A percentile compares a stretch with the other conserved stretches of the same genome.
Conservation (phyloP, 2,888 invertebrate genomes). For the Monoplex corrugatus region DNA sequence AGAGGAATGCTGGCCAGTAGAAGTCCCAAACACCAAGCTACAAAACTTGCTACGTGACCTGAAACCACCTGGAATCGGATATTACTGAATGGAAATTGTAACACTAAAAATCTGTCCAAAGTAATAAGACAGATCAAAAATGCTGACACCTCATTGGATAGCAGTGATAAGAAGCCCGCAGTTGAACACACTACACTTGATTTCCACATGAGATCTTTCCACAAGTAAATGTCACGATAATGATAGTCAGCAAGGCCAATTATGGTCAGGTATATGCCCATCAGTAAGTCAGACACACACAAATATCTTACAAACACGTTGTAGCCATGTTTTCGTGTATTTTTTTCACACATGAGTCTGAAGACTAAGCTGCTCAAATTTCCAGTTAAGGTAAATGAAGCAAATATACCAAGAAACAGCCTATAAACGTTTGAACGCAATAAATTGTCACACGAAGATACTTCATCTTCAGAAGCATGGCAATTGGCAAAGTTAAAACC, state of each 20-base stretch:
- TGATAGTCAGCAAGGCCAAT: conserved; percentile 62
- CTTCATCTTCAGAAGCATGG: conserved; percentile 39
- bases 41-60: no score
- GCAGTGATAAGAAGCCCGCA: no score
- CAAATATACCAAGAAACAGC: conserved; percentile 20
- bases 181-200: no score
- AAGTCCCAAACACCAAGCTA: no score
- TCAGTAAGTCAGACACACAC: conserved; percentile 56
- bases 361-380: conserved; percentile 44
- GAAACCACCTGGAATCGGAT: no score
- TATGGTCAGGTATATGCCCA: conserved; percentile 65
- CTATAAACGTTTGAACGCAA: conserved; percentile 27
- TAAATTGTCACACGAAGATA: conserved; percentile 47
- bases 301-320: conserved; percentile 51
- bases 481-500: conserved; percentile 30
- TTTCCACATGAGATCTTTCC: no score
- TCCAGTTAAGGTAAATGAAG: conserved; percentile 12
- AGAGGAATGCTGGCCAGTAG: no score
- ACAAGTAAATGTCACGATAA: conserved; percentile 63
- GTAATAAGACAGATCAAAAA: no score
- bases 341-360: neutral
- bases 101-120: no score
- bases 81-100: no score
- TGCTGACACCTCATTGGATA: no score
- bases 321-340: neutral